A percentile compares a stretch with the other conserved stretches of the same genome.
Conservation (phyloP, 2,888 invertebrate species). For the Liodrosophila aerea region DNA sequence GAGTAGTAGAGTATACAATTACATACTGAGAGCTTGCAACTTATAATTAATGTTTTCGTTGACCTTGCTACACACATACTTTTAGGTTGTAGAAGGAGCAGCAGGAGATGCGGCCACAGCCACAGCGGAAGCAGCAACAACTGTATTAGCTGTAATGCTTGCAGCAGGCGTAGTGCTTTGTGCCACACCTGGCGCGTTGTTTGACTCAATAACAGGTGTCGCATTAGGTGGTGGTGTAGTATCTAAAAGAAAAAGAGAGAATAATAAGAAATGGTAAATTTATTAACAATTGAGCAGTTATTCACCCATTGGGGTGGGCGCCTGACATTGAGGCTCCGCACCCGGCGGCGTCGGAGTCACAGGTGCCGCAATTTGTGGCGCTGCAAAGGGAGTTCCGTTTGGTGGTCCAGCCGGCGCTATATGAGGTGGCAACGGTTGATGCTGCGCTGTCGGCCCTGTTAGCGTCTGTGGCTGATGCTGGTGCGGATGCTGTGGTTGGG, state of each 20-base stretch:
- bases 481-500: slow-evolving; percentile 88
- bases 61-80: slow-evolving; percentile 47
- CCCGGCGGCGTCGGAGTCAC: slow-evolving; percentile 32
- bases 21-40: slow-evolving; percentile 69
- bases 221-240: slow-evolving; percentile 62
- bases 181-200: slow-evolving; percentile 34
- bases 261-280: neutral
- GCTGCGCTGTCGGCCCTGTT: slow-evolving; percentile 52
- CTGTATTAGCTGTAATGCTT: slow-evolving; percentile 61
- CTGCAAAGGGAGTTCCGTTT: slow-evolving; percentile 53
- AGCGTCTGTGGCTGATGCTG: slow-evolving; percentile 90
- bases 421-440: slow-evolving; percentile 61
- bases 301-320: slow-evolving; percentile 67
- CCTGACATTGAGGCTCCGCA: slow-evolving; percentile 41
- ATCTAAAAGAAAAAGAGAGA: slow-evolving; percentile 29
- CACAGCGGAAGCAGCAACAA: slow-evolving; percentile 30
- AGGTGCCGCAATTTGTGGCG: slow-evolving; percentile 45
- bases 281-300: neutral
- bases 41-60: slow-evolving; percentile 53
- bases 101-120: slow-evolving; percentile 36
- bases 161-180: slow-evolving; percentile 37
- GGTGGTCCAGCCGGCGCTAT: slow-evolving; percentile 50
- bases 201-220: slow-evolving; percentile 45
- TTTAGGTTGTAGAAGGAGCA: slow-evolving; percentile 60
- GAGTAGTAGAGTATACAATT: slow-evolving; percentile 58